These are phyloP conservation scores for Clupea harengus DNA, from an alignment of 2,113 vertebrate species.

Conservation along the genomic window DNA sequence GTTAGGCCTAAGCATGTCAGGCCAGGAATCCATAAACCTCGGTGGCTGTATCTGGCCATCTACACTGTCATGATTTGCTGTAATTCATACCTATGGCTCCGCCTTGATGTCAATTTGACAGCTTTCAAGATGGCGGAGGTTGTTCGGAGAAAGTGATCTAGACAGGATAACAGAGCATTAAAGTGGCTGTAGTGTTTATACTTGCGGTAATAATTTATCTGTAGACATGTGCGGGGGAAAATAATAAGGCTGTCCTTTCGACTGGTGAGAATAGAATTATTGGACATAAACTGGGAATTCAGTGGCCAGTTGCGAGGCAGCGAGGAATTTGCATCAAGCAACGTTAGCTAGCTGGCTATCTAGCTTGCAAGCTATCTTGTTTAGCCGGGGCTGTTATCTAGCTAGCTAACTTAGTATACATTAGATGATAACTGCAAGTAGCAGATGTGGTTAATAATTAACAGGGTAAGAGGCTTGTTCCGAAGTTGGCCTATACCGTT, in stretches of 20 bases:
- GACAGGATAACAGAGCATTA: constrained; percentile 46
- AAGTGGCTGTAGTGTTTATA: not conserved
- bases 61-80: too few relatives aligned
- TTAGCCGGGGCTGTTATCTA: not conserved
- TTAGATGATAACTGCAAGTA: not conserved
- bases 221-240: not conserved
- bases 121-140: constrained; percentile 73
- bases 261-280: not conserved
- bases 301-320: not conserved
- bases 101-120: constrained; percentile 59
- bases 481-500: too few relatives aligned
- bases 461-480: not conserved
- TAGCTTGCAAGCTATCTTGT: not conserved
- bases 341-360: not conserved
- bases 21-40: too few relatives aligned
- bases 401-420: not conserved
- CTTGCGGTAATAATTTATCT: not conserved
- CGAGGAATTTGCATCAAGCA: not conserved
- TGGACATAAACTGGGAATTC: not conserved
- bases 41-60: too few relatives aligned
- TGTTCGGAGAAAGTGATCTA: constrained; percentile 61
- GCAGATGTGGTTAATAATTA: not conserved
- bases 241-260: not conserved
- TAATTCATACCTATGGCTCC: constrained; percentile 45
- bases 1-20: too few relatives aligned